Base-by-base conservation (phyloP, 1,140 invertebrate genomes). In the Aphaenogaster floridana region DNA sequence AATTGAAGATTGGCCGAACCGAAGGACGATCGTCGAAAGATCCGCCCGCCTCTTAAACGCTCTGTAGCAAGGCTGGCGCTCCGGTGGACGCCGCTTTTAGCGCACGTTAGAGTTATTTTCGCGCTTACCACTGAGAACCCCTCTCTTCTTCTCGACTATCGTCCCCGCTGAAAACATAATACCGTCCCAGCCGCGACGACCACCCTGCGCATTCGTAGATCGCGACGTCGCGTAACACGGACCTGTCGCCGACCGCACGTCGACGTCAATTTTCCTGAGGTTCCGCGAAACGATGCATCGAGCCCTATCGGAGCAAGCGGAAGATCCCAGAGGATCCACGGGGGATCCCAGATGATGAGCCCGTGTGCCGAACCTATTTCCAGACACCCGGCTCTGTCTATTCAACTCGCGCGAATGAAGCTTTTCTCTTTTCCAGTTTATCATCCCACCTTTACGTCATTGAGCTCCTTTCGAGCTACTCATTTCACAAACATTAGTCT, bases 81-180 rank as follows among this genome's bases (percentile, higher is more conserved):
- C 90, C 88, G 92, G 93, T 92, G 90, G 94, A 90, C 89, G 91
- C 93, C 91, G 89, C 93, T 93, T 95, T 95, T 95, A 95, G 94
- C 94, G 93, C 93, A 92, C 88, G 91, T 91, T 91, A 84, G 79
- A 91, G 94, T 94, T 94, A 94, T 94, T 94, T 95, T 95, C 89
- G 94, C 94, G 72, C 88, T 91, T 90, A 90, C 92, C 90, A 86
- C 88, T 88, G 90, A 63, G 61, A 88, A 91, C 92, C 91, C 90
- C 87, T 91, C 87, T 89, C 87, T 77, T 88, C 90, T 88, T 89
- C 80, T 83, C 42, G 57, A n/a, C 64, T 69, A 90, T 86, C 86
- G 88, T 90, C 93, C 89, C 85, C 88, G 34, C 91, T 86, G 88
- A 92, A 92, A 92, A 92, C 92, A 86, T 91, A 59, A 78, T 21